Percentiles rank a stretch among this genome's conserved stretches.
phyloP scores from a whole-genome alignment of 2,888 invertebrate genomes.

The Cremastobaeus sp. region DNA sequence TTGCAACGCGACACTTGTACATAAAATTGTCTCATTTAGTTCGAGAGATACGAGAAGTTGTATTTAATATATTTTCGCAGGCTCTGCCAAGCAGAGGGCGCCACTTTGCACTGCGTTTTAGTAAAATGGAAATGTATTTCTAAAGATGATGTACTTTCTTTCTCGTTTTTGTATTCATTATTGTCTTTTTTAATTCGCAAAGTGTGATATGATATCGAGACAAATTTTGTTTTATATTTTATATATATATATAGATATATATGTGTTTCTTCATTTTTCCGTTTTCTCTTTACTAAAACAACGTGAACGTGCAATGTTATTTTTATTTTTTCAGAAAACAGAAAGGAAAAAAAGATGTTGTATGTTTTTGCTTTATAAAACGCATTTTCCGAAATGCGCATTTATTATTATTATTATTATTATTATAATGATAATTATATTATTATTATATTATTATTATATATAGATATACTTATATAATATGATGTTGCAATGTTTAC shows the following conservation, averaged over 20 bases:
- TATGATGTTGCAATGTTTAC: constrained; percentile 58
- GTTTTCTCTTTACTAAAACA: constrained; percentile 56
- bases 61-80: constrained; percentile 55
- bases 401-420: constrained; percentile 54
- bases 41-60: constrained; percentile 47
- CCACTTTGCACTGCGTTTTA: constrained; percentile 54
- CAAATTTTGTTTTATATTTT: background rate
- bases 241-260: too few species aligned
- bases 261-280: too few species aligned
- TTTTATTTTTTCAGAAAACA: constrained; percentile 51
- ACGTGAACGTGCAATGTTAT: constrained; percentile 59
- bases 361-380: constrained; percentile 52
- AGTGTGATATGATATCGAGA: constrained; percentile 35
- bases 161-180: background rate
- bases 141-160: background rate
- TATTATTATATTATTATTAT: constrained; percentile 53
- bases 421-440: constrained; percentile 43
- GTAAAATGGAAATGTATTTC: constrained; percentile 39
- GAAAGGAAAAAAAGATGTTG: constrained; percentile 35
- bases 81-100: constrained; percentile 56
- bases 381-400: constrained; percentile 11
- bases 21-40: constrained; percentile 54
- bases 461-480: constrained; percentile 57
- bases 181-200: constrained; percentile 8
- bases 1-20: constrained; percentile 57